These are phyloP conservation scores for Poecilia latipinna DNA, from an alignment of 2,113 vertebrate genomes.

Conservation along the genomic window DNA sequence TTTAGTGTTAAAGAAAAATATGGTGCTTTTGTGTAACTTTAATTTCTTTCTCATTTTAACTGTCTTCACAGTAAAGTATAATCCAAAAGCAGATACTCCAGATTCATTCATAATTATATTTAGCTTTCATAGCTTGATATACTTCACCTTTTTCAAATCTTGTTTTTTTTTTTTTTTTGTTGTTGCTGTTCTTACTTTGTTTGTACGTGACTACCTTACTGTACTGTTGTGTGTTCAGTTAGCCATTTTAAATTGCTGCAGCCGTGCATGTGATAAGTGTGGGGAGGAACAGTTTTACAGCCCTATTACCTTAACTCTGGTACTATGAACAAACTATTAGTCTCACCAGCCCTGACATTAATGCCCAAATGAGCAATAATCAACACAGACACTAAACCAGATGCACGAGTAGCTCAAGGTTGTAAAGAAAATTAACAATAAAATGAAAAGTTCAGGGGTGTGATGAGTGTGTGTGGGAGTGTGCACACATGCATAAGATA, in stretches of 20 bases:
- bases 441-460: background rate
- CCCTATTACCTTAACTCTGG: conserved; percentile 65
- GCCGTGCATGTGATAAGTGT: conserved; percentile 54
- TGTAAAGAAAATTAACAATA: conserved; percentile 16
- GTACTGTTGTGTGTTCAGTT: background rate
- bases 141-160: background rate
- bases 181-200: background rate
- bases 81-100: background rate
- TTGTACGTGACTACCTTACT: background rate
- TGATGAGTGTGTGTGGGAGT: background rate
- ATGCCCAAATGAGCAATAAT: conserved; percentile 73
- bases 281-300: conserved; percentile 54
- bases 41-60: background rate
- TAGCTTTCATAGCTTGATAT: background rate
- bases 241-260: conserved; percentile 27
- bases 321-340: conserved; percentile 73
- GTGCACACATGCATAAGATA: background rate
- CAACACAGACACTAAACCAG: conserved; percentile 57
- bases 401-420: conserved; percentile 40
- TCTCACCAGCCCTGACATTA: conserved; percentile 66
- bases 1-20: background rate
- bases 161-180: too few relatives aligned
- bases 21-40: background rate
- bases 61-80: background rate
- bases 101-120: background rate